A percentile compares a stretch with the other conserved stretches of the same genome.
These are phyloP conservation scores for Diaperis boleti DNA, from an alignment of 2,888 invertebrate species.

Conservation along the genomic window DNA sequence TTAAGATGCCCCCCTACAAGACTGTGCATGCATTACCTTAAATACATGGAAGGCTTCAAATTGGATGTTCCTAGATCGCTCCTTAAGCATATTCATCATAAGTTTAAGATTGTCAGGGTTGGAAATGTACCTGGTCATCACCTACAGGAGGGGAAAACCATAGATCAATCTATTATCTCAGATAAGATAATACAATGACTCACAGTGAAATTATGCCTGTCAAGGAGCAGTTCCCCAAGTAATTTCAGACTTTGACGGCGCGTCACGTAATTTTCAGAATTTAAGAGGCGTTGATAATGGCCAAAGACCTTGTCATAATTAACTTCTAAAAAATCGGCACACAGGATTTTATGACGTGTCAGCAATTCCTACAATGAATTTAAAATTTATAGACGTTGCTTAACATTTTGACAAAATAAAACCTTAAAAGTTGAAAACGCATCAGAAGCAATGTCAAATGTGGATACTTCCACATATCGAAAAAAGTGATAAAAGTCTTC, in stretches of 20 bases:
- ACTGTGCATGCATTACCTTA: conserved; percentile 92
- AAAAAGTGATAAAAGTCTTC: conserved; percentile 99
- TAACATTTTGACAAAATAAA: background rate
- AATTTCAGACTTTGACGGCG: conserved; percentile 98
- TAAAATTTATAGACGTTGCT: background rate
- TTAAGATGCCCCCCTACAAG: background rate
- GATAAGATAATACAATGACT: too few species aligned
- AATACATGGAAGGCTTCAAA: conserved; percentile 99
- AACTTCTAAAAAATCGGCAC: conserved; percentile 98
- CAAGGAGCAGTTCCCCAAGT: conserved; percentile 95
- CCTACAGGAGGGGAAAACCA: conserved; percentile 65
- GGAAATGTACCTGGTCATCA: conserved; percentile 98
- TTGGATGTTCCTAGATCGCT: conserved; percentile 99
- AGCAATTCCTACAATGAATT: conserved; percentile 80
- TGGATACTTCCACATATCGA: conserved; percentile 99
- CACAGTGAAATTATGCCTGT: conserved; percentile 99
- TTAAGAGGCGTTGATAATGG: conserved; percentile 96
- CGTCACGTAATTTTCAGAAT: conserved; percentile 99
- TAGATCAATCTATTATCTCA: too few species aligned
- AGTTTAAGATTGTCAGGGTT: conserved; percentile 99
- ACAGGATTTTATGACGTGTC: conserved; percentile 94
- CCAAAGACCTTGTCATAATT: conserved; percentile 99
- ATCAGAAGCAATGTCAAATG: conserved; percentile 99
- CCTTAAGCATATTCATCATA: conserved; percentile 99
- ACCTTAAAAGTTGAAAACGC: conserved; percentile 99